Evolutionary conservation across 2,888 invertebrate species (phyloP).

Genomic region (Ochlodes sylvanus): DNA sequence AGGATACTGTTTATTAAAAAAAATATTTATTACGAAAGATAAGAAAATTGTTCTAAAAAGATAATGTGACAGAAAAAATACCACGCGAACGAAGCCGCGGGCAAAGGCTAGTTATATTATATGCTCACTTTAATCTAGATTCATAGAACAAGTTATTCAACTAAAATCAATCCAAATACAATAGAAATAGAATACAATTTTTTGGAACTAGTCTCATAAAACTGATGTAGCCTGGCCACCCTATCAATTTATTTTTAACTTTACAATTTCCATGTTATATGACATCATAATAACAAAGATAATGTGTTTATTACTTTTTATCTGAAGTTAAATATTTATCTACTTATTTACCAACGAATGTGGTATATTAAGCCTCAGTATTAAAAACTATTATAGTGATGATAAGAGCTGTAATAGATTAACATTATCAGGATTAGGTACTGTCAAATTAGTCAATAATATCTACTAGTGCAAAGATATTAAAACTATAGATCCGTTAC

Average conservation of each 20-base stretch:
- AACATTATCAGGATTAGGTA: not conserved
- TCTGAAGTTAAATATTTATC: not conserved
- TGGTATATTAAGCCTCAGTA: not conserved
- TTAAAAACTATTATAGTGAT: not conserved
- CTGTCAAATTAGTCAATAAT: not conserved
- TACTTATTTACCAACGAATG: not conserved
- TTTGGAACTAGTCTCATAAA: too few species aligned
- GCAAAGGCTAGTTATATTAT: too few species aligned
- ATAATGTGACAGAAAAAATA: too few species aligned
- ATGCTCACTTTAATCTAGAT: too few species aligned
- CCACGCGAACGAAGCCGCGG: too few species aligned
- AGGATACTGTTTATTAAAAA: too few species aligned
- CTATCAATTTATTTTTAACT: not conserved
- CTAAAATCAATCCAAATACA: too few species aligned
- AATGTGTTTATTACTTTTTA: conserved; percentile 1
- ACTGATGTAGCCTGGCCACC: not conserved
- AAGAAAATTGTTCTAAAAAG: too few species aligned
- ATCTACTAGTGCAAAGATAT: not conserved
- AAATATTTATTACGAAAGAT: too few species aligned
- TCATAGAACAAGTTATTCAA: too few species aligned
- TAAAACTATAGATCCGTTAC: too few species aligned
- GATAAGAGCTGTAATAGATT: not conserved
- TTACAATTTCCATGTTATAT: not conserved
- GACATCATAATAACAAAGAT: conserved; percentile 1
- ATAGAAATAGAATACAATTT: too few species aligned